These are phyloP conservation scores for Neoascia interrupta DNA, from an alignment of 2,888 invertebrate species.

Conservation along the genomic window DNA sequence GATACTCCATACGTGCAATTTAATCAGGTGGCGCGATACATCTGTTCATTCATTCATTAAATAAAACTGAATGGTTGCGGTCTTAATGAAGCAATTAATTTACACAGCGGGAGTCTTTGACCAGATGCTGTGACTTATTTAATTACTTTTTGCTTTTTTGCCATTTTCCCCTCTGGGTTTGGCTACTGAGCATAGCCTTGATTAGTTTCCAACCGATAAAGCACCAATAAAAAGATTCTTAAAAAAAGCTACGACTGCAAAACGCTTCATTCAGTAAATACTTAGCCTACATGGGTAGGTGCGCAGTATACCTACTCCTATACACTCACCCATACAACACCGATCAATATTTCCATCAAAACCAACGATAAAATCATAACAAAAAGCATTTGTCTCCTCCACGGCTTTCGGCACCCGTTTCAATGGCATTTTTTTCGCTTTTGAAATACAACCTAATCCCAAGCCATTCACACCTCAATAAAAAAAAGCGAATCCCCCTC, in stretches of 20 bases:
- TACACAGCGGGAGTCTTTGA: slow-evolving; percentile 15
- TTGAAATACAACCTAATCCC: slow-evolving; percentile 34
- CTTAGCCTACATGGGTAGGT: too few species aligned
- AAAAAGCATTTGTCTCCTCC: slow-evolving; percentile 48
- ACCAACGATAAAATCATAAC: slow-evolving; percentile 51
- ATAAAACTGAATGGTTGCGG: too few species aligned
- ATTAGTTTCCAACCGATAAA: background rate
- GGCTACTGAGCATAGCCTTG: background rate
- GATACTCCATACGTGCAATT: slow-evolving; percentile 15
- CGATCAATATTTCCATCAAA: slow-evolving; percentile 10
- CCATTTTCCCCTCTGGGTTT: background rate
- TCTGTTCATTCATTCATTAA: background rate
- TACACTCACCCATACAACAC: slow-evolving; percentile 21
- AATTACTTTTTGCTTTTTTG: background rate
- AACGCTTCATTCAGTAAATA: too few species aligned
- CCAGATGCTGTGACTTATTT: background rate
- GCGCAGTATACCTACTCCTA: too few species aligned
- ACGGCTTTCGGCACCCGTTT: slow-evolving; percentile 39
- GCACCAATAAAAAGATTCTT: slow-evolving; percentile 14
- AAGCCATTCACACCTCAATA: slow-evolving; percentile 62
- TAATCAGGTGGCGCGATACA: slow-evolving; percentile 1
- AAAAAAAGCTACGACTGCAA: slow-evolving; percentile 32
- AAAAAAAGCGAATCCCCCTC: slow-evolving; percentile 28
- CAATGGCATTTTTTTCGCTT: slow-evolving; percentile 23
- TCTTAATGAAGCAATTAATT: slow-evolving; percentile 55